Percentiles rank a stretch among this genome's conserved stretches.
phyloP scores from a whole-genome alignment of 2,113 vertebrate genomes.

The Malurus elegans region DNA sequence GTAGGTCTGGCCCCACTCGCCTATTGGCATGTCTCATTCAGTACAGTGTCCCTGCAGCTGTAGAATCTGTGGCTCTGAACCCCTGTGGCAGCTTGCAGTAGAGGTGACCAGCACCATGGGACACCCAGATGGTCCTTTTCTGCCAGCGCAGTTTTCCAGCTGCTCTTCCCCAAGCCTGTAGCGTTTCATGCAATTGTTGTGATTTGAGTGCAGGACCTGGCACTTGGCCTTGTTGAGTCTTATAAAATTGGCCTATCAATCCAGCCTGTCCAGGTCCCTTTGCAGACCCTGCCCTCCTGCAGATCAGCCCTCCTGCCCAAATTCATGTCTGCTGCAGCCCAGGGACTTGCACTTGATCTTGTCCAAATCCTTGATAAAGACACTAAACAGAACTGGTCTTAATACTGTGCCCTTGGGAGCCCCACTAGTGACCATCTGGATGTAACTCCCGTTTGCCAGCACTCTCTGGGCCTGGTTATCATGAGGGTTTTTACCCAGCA shows the following conservation, averaged over 20 bases:
- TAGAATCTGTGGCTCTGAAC: background rate
- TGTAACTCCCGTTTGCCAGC: background rate
- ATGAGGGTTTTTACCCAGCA: background rate
- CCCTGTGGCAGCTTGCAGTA: background rate
- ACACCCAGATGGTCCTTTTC: background rate
- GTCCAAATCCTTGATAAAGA: background rate
- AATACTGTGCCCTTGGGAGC: background rate
- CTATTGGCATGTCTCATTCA: fast-evolving
- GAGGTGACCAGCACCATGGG: background rate
- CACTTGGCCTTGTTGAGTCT: background rate
- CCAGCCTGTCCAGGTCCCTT: background rate
- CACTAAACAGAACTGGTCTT: background rate
- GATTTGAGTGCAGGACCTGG: background rate
- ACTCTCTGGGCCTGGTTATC: background rate
- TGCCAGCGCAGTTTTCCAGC: background rate
- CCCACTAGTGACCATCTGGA: too few species aligned
- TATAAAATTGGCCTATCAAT: background rate
- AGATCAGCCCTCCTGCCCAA: background rate
- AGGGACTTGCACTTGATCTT: background rate
- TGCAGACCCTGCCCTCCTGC: background rate
- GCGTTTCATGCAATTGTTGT: background rate
- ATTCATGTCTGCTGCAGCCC: background rate
- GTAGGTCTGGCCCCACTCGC: fast-evolving
- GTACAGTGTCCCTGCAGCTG: background rate
- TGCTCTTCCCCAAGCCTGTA: background rate